phyloP scores from a whole-genome alignment of 37 sponge, comb jelly and placozoan genomes.

The Crambe crambe region DNA sequence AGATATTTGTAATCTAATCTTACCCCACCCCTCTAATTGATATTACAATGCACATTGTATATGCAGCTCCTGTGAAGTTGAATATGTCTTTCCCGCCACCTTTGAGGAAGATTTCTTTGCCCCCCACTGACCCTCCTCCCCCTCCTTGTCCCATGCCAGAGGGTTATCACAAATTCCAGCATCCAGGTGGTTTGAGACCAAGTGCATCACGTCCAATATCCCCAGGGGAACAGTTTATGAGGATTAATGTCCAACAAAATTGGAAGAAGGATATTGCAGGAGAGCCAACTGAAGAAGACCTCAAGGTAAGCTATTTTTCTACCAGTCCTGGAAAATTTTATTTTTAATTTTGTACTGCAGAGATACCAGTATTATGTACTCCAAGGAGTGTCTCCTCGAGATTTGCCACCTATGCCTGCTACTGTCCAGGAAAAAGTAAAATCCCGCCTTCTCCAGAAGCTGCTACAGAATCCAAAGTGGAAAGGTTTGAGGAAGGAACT shows the following conservation, averaged over 20 bases:
- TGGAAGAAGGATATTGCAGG: slow-evolving; percentile 32
- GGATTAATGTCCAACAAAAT: slow-evolving; percentile 36
- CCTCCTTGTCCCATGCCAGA: slow-evolving; percentile 31
- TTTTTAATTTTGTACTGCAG: slow-evolving; percentile 24
- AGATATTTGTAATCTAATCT: not conserved
- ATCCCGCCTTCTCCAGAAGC: slow-evolving; percentile 21
- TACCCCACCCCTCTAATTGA: not conserved
- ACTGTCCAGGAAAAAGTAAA: slow-evolving; percentile 48
- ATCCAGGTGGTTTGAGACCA: not conserved
- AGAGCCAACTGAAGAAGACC: slow-evolving; percentile 63
- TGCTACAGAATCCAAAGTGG: slow-evolving; percentile 63
- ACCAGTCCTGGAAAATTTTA: not conserved
- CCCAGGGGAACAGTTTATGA: slow-evolving; percentile 71
- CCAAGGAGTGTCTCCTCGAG: slow-evolving; percentile 52
- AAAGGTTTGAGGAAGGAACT: slow-evolving; percentile 37
- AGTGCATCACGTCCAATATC: slow-evolving; percentile 64
- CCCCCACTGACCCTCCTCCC: slow-evolving; percentile 2
- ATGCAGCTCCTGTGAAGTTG: not conserved
- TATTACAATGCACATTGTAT: too few species aligned
- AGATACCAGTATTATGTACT: slow-evolving; percentile 84
- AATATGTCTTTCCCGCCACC: slow-evolving; percentile 16
- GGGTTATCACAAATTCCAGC: slow-evolving; percentile 68
- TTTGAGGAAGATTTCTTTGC: slow-evolving; percentile 13
- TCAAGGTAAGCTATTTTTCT: slow-evolving; percentile 43
- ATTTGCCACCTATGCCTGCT: slow-evolving; percentile 67